Evolutionary conservation across 2,113 vertebrate species (phyloP).

Genomic region (Cynopterus brachyotis): DNA sequence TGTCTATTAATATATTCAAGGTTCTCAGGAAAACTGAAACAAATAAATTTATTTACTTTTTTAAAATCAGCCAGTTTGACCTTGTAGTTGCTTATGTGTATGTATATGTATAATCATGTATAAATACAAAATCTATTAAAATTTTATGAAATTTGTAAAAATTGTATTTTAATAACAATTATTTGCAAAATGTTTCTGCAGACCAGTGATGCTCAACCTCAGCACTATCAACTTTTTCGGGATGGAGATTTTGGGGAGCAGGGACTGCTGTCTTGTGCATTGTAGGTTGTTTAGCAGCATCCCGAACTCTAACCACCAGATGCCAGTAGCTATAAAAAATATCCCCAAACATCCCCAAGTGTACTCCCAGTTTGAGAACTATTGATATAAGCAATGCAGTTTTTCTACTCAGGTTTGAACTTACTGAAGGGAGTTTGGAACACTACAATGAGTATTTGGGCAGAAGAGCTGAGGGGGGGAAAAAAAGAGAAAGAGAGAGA

Average conservation of each 20-base stretch:
- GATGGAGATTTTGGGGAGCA: background rate
- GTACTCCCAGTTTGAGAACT: background rate
- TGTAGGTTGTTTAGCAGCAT: background rate
- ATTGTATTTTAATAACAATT: background rate
- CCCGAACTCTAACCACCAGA: background rate
- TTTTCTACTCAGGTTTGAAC: background rate
- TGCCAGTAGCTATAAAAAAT: background rate
- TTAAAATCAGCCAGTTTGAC: background rate
- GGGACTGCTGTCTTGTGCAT: fast-evolving
- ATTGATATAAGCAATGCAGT: background rate
- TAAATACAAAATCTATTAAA: background rate
- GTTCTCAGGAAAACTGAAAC: background rate
- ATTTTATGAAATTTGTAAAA: background rate
- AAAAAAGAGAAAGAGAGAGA: background rate
- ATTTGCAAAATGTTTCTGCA: background rate
- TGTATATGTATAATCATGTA: background rate
- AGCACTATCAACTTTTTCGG: background rate
- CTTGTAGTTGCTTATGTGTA: background rate
- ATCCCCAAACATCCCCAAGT: background rate
- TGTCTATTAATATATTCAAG: background rate
- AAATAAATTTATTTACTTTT: background rate
- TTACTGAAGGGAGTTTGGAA: background rate
- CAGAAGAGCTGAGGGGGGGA: background rate
- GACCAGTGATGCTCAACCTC: background rate
- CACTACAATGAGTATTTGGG: background rate